Conservation (phyloP, 2,113 vertebrate genomes). For the Nerophis lumbriciformis region DNA sequence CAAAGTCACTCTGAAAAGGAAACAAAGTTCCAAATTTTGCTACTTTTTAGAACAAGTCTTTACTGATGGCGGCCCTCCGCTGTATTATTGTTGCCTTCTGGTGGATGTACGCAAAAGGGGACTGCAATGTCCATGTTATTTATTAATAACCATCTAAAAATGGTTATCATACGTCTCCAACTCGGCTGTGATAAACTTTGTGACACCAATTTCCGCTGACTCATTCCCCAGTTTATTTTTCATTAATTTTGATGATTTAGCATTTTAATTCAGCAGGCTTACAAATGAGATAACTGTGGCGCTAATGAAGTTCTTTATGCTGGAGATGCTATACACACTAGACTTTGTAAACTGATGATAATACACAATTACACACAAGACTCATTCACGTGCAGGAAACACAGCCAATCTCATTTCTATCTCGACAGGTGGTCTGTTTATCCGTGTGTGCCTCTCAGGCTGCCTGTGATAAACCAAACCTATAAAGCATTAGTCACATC, state of each 20-base stretch:
- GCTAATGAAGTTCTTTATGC: neutral
- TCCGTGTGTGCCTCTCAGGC: conserved; percentile 46
- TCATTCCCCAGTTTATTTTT: too few relatives aligned
- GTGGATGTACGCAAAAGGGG: neutral
- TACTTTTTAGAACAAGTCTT: neutral
- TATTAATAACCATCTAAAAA: too few relatives aligned
- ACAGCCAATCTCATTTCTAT: conserved; percentile 50
- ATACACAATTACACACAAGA: conserved; percentile 15
- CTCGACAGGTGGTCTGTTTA: conserved; percentile 60
- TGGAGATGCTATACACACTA: neutral
- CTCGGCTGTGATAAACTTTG: too few relatives aligned
- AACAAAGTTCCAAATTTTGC: too few relatives aligned
- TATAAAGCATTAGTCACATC: neutral
- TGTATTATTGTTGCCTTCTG: neutral
- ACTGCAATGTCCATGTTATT: too few relatives aligned
- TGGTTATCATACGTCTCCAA: too few relatives aligned
- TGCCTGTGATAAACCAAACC: conserved; percentile 42
- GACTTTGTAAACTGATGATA: neutral
- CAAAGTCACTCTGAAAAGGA: neutral
- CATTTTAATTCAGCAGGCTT: too few relatives aligned
- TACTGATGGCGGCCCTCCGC: neutral
- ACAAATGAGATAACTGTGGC: too few relatives aligned
- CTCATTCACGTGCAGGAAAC: conserved; percentile 4
- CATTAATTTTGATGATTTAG: too few relatives aligned
- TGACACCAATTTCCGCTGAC: too few relatives aligned